Conservation (phyloP, 2,797 vertebrate genomes). For the Tapirus indicus region DNA sequence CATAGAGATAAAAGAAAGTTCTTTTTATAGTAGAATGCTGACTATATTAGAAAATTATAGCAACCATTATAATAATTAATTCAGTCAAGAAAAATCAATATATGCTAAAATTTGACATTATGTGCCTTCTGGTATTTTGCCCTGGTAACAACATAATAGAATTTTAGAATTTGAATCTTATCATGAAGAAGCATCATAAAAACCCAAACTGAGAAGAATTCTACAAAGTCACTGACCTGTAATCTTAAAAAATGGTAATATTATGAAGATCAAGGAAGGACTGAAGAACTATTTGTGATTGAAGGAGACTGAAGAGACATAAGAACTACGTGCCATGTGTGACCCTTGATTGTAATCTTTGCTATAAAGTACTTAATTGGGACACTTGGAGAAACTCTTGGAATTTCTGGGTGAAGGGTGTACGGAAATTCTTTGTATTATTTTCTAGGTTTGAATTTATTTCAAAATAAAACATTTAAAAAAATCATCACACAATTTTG, state of each 20-base stretch:
- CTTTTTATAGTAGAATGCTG: background rate
- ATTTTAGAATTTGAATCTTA: constrained; percentile 42
- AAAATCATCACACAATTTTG: background rate
- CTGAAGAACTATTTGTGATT: background rate
- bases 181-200: constrained; percentile 29
- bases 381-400: background rate
- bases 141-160: background rate
- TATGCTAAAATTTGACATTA: background rate
- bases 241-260: constrained; percentile 38
- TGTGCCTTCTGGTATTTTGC: background rate
- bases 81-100: constrained; percentile 5
- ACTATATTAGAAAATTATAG: background rate
- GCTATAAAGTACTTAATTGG: background rate
- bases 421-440: background rate
- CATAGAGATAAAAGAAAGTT: background rate
- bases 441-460: constrained; percentile 44
- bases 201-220: background rate
- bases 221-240: background rate
- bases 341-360: background rate
- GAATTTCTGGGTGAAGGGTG: background rate
- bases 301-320: background rate
- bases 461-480: background rate
- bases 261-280: background rate
- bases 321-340: background rate
- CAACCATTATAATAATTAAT: constrained; percentile 4